Evolutionary conservation across 2,113 vertebrate species (phyloP).

Genomic region (Cochlearius cochlearius): DNA sequence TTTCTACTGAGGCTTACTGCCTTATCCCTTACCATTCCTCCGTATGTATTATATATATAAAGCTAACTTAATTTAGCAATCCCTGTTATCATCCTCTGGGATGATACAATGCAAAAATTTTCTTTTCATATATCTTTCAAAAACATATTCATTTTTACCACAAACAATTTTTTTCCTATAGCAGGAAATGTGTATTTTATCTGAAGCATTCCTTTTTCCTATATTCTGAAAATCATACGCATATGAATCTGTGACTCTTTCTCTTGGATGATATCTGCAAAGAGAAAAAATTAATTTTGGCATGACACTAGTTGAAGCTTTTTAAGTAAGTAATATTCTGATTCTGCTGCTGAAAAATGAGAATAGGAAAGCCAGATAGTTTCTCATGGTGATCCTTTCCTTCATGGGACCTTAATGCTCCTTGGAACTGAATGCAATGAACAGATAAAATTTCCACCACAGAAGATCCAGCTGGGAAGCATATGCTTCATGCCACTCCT

Average conservation of each 20-base stretch:
- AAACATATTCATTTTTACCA: neutral
- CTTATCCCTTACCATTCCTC: neutral
- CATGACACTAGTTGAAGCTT: neutral
- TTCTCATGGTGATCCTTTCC: neutral
- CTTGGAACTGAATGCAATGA: neutral
- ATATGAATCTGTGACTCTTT: neutral
- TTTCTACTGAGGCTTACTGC: neutral
- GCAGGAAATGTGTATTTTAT: neutral
- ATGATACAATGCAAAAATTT: neutral
- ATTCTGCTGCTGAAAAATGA: neutral
- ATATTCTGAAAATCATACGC: neutral
- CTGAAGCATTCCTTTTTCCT: neutral
- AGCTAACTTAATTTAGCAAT: neutral
- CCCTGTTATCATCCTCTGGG: neutral
- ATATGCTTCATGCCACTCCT: constrained; percentile 8
- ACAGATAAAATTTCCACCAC: neutral
- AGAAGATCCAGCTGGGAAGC: neutral
- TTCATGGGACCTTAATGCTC: neutral
- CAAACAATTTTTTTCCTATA: neutral
- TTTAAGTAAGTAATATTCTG: neutral
- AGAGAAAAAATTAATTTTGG: neutral
- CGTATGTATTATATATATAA: neutral
- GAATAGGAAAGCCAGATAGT: neutral
- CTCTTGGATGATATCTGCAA: neutral
- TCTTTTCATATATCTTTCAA: neutral